Base-by-base conservation (phyloP, 2,113 vertebrate genomes). In the Mus pahari region DNA sequence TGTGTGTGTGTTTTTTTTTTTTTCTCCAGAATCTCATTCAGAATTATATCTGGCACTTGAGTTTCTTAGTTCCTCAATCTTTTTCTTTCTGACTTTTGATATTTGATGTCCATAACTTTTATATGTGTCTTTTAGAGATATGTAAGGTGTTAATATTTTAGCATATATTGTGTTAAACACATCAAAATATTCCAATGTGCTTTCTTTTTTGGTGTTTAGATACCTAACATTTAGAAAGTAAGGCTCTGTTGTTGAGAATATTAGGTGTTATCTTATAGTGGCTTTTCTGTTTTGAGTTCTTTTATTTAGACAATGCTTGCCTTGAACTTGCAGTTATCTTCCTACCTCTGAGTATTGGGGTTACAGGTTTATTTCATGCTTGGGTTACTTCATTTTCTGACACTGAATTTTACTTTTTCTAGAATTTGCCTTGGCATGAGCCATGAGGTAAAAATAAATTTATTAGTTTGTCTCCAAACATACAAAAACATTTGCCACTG, bases 341-440 rank as follows among this genome's bases (percentile, higher is more conserved):
- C 39, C 42, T 55, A 45, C 42, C 16, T 86, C 7, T 36, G 33
- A 87, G 22, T 87, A 12, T 66, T 70, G 22, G 48, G 36, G 39
- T 70, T 87, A 70, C 20, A 53, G 83, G 14, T 22, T n/a, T 70
- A 33, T 55, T 17, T 33, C 3, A 48, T 28, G 50, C 13, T 87
- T 71, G 22, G 20, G 31, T 55, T 71, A 16, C 14, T 71, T 87
- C 36, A 71, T 71, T 71, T 70, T n/a, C 31, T 71, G 33, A 55
- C 33, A 78, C 19, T 73, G 42, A 79, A 55, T 79, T 89, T 86
- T 77, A 89, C 33, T 78, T n/a, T 79, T 42, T 62, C 22, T 64
- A 45, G 13, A 71, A 73, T 84, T 92, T 84, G 45, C 45, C 53
- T 96, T 89, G 24, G n/a, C 60, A 31, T 64, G 82, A 89, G 33